These are phyloP conservation scores for Drosophila paranaensis DNA, from an alignment of 2,888 invertebrate genomes.

Conservation along the genomic window DNA sequence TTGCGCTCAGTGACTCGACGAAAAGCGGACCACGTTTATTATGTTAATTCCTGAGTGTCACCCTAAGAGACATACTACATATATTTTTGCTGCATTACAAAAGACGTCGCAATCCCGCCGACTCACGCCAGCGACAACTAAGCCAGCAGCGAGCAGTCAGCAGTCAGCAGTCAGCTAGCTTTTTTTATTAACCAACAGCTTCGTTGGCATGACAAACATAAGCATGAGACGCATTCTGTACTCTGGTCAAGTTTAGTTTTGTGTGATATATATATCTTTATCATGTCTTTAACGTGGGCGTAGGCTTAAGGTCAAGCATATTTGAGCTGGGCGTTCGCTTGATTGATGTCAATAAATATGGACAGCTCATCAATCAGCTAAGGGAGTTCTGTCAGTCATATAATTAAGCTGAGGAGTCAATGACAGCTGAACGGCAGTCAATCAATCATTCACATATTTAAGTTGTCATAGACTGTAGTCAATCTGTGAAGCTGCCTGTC, in stretches of 20 bases:
- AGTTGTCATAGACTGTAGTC: not conserved
- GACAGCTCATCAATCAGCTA: not conserved
- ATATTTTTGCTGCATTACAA: conserved; percentile 1
- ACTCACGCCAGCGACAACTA: not conserved
- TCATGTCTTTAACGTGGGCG: not conserved
- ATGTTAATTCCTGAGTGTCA: conserved; percentile 11
- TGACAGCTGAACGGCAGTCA: not conserved
- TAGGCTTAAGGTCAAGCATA: too few species aligned
- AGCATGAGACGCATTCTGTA: not conserved
- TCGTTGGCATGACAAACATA: conserved; percentile 2
- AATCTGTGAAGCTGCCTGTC: not conserved
- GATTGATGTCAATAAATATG: not conserved
- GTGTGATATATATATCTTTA: not conserved
- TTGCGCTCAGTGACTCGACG: conserved; percentile 30
- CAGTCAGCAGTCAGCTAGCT: not conserved
- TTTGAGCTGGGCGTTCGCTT: not conserved
- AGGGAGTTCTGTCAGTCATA: not conserved
- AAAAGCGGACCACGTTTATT: conserved; percentile 7
- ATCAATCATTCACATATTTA: not conserved
- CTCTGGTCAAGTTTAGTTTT: not conserved
- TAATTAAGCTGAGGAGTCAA: not conserved
- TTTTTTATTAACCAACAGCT: not conserved
- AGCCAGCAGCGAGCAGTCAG: conserved; percentile 4
- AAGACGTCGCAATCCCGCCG: not conserved
- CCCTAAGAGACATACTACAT: conserved; percentile 1